Evolutionary conservation across 2,113 vertebrate species (phyloP), one percentile per base, ranked within the genome.

Genomic region (Xenopus borealis): DNA sequence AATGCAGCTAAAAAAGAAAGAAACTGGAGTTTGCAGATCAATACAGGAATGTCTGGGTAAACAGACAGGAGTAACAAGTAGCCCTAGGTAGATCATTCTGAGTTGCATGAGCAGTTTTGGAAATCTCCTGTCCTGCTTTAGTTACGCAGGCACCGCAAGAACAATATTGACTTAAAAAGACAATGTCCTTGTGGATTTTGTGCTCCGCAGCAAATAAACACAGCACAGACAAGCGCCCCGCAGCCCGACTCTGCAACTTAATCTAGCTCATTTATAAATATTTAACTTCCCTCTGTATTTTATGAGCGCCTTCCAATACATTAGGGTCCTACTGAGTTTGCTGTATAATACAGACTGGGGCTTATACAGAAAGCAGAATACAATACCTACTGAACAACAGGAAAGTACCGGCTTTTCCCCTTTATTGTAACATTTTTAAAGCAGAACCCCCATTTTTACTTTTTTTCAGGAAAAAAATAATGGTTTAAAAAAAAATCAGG

Each of bases 161-260:
- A 68, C 17, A 76, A 76, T 63, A 55, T 40, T 53, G 66, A 76
- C 73, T 62, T 61, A 62, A 44, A 18, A 53, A 23, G 46, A 76
- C 66, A 69, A 69, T 44, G 46, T 44, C 30, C 59, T 40, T 69
- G 45, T 44, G 47, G 66, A 63, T 53, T 69, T 27, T 53, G 58
- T 23, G 20, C 66, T 69, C 30, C 33, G 7, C 55, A 75, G 7
- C 55, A 75, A 40, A 40, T 33, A 33, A 14, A 10, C 33, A 11
- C 30, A 40, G 30, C 16, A 16, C 40, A 65, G 57, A 44, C 44
- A 62, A 75, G 40, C 18, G 16, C 18, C 20, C 55, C 10, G 33
- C 52, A 12, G 33, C 52, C 3, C 27, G 14, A 62, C 44, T 18
- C 50, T 68, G 64, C 33, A 16, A 12, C 30, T 10, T 13, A 50